phyloP scores from a whole-genome alignment of 2,113 vertebrate genomes.

The Corapipo altera region DNA sequence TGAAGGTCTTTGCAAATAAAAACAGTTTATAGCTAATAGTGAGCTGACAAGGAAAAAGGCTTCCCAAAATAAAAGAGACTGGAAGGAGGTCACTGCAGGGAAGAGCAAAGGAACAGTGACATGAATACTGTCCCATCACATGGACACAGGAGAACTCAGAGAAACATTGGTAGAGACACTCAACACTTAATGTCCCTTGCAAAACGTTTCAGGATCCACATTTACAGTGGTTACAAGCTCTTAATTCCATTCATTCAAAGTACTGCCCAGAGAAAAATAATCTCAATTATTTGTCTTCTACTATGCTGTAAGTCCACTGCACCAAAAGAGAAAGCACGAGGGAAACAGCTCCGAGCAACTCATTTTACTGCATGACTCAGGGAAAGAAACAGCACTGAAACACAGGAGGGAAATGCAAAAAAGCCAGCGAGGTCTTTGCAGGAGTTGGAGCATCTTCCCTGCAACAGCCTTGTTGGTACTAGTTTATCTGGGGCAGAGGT shows the following conservation, averaged over 20 bases:
- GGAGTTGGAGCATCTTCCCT: not conserved
- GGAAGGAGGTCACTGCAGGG: not conserved
- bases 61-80: not conserved
- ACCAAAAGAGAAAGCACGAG: not conserved
- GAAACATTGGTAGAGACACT: not conserved
- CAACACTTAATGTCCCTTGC: not conserved
- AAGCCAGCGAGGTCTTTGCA: not conserved
- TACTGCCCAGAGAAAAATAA: not conserved
- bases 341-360: not conserved
- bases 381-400: not conserved
- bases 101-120: not conserved
- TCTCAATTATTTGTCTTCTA: not conserved
- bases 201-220: not conserved
- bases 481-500: not conserved
- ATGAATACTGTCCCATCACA: not conserved
- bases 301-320: not conserved
- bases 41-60: not conserved
- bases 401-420: not conserved
- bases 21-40: not conserved
- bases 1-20: not conserved
- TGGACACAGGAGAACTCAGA: fast-evolving
- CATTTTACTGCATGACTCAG: not conserved
- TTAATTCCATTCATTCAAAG: not conserved
- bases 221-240: not conserved
- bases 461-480: not conserved